phyloP scores from a whole-genome alignment of 2,888 invertebrate species.

The Poecilobothrus nobilitatus region DNA sequence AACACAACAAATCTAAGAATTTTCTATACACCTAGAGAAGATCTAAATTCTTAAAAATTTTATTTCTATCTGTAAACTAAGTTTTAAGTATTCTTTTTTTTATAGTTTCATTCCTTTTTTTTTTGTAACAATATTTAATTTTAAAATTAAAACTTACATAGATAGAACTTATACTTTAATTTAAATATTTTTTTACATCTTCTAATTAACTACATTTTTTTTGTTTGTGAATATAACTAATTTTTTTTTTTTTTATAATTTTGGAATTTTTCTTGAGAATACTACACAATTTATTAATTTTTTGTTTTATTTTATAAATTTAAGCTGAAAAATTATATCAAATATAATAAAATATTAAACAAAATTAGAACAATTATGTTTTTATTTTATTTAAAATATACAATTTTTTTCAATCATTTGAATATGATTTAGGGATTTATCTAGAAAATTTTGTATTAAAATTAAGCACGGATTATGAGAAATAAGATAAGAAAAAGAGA shows the following conservation, averaged over 20 bases:
- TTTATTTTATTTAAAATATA: background rate
- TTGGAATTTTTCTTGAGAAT: constrained; percentile 1
- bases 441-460: background rate
- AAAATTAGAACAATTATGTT: background rate
- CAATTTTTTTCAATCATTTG: background rate
- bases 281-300: background rate
- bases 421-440: background rate
- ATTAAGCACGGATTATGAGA: too few species aligned
- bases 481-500: too few species aligned
- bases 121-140: constrained; percentile 3
- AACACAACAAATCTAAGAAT: constrained; percentile 6
- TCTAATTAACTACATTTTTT: constrained; percentile 1
- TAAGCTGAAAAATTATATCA: background rate
- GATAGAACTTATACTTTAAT: background rate
- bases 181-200: background rate
- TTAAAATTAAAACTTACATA: constrained; percentile 6
- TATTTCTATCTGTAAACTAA: constrained; percentile 1
- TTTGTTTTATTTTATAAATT: background rate
- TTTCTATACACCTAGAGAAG: constrained; percentile 6
- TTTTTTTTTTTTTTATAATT: background rate
- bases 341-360: background rate
- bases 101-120: background rate
- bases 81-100: background rate
- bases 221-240: background rate
- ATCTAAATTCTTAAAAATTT: background rate